Evolutionary conservation across 2,888 invertebrate genomes (phyloP), one percentile per base, ranked within the genome.

Genomic region (Diaphora mendica): DNA sequence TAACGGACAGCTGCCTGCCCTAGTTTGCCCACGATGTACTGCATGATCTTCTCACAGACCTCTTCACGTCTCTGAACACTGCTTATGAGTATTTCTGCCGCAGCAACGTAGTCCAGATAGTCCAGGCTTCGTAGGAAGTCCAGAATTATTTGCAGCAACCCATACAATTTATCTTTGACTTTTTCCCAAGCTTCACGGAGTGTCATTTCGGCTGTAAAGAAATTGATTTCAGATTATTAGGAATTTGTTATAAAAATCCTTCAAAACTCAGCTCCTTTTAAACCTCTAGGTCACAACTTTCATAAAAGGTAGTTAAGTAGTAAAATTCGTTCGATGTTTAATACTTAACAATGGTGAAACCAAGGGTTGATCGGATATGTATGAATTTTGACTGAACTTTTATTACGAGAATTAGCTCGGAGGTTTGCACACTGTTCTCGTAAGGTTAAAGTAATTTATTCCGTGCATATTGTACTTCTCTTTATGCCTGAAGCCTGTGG

Each of bases 121-220:
- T 67, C 44, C 17, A 67, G 3, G 20, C 3, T 67, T 44, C 44
- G 44, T 44, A 67, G 30, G 44, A 67, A 67, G 4, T 67, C 66
- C 7, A 17, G 66, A 30, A 67, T 7, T 30, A 67, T 20, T 3
- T 44, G 1, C 66, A 44, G 30, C 44, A 67, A 8, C 26, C 30
- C 26, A 11, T 11, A 3, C 42, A 67, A 30, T 9, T 67, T 44
- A 3, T 67, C 13, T 7, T 67, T 67, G 20, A 67, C 26, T 8
- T 8, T 30, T 20, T 42, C n/a, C 66, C 66, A 67, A 44, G 66
- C 66, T 8, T 67, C 66, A 26, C 66, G 44, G 9, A 67, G 30
- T 44, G 66, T 44, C 26, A 67, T 44, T 15, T 67, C 66, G 20
- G 26, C 66, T 67, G 66, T 26, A 67, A 67, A 26, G 15, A 26